These are phyloP conservation scores for Helarctos malayanus DNA, from an alignment of 2,797 vertebrate species.

Conservation along the genomic window DNA sequence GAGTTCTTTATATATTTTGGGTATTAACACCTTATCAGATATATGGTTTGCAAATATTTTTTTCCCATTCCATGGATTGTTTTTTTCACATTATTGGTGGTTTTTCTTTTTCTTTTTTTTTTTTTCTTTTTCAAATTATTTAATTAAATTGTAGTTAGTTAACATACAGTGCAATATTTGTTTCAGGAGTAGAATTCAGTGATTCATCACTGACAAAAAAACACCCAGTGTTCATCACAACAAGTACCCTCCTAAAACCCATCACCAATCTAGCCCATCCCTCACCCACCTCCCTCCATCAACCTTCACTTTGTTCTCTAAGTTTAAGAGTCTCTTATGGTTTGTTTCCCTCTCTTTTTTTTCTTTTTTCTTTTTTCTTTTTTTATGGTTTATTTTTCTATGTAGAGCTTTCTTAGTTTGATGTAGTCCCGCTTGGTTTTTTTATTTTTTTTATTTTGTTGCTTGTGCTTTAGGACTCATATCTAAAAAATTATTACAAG, in stretches of 20 bases:
- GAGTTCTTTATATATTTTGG: background rate
- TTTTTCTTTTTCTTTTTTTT: too few species aligned
- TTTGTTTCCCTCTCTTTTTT: background rate
- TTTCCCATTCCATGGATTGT: background rate
- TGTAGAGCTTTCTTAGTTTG: background rate
- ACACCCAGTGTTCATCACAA: too few species aligned
- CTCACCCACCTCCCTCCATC: background rate
- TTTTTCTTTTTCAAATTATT: too few species aligned
- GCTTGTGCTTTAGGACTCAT: background rate
- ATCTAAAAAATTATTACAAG: background rate
- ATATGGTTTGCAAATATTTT: background rate
- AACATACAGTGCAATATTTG: too few species aligned
- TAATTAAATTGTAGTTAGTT: too few species aligned
- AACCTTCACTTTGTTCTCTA: background rate
- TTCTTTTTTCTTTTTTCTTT: background rate
- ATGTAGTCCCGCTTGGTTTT: background rate
- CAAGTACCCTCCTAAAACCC: too few species aligned
- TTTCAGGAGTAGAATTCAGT: too few species aligned
- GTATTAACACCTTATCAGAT: background rate
- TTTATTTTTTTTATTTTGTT: background rate
- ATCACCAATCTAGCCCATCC: background rate
- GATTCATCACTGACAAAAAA: too few species aligned
- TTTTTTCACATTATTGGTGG: background rate
- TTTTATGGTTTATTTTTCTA: background rate
- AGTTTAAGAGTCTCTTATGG: background rate